phyloP scores from a whole-genome alignment of 2,113 vertebrate genomes.

The Chloropsis cyanopogon region DNA sequence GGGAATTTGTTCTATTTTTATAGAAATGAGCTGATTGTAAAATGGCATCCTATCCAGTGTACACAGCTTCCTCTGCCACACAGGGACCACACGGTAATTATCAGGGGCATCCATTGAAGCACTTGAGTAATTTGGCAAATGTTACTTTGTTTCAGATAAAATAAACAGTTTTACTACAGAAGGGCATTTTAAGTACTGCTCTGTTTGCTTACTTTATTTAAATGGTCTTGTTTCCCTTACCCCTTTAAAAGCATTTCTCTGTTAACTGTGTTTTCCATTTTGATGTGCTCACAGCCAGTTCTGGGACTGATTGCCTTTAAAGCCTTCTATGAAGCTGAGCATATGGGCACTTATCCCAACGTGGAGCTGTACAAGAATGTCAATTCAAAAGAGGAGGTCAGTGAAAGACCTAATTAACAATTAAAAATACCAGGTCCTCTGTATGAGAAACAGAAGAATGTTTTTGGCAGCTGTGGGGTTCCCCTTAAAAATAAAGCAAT shows the following conservation, averaged over 20 bases:
- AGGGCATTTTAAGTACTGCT: not conserved
- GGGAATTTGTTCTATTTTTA: slow-evolving; percentile 8
- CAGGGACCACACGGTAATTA: not conserved
- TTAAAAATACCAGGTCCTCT: not conserved
- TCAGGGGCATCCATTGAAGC: not conserved
- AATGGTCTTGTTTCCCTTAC: not conserved
- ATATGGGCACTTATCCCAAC: not conserved
- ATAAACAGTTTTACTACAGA: not conserved
- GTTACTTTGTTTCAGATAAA: not conserved
- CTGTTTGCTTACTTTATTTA: not conserved
- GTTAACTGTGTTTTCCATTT: not conserved
- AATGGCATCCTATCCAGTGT: not conserved
- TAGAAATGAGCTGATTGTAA: not conserved
- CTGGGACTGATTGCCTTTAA: not conserved
- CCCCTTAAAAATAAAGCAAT: not conserved
- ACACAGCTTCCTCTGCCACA: not conserved
- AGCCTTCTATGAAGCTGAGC: not conserved
- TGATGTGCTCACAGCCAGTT: not conserved
- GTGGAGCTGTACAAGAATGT: not conserved
- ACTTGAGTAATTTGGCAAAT: not conserved
- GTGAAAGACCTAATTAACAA: not conserved
- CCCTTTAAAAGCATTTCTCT: not conserved
- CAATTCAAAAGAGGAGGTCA: not conserved
- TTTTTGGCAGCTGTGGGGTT: not conserved
- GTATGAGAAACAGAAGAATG: not conserved